Evolutionary conservation across 2,888 invertebrate species (phyloP), one percentile per base, ranked within the genome.

Genomic region (Athetis lepigone): DNA sequence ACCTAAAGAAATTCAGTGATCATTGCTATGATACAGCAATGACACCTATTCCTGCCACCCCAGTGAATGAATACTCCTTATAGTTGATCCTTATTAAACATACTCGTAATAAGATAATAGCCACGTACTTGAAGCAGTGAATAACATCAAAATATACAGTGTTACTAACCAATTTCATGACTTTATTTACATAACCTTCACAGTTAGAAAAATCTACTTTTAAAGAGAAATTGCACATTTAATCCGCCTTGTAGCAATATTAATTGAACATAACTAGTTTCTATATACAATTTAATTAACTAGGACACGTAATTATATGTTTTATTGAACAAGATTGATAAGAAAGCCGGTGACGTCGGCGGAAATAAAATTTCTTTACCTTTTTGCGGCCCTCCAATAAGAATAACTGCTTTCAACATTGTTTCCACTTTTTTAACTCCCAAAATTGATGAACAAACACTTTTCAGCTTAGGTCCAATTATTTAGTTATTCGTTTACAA

Each of bases 361-460:
- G 11, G 43, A 49, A 63, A 62, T 25, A 49, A 16, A 46, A 18
- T 59, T 52, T 54, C 66, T 80, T n/a, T 94, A 98, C 98, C 98
- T 97, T 99, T 99, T 90, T 98, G 97, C 0, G 98, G 98, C 5
- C 99, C 99, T 21, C 99, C 99, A 76, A 99, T 97, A 75, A 99
- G 95, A 88, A 99, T 98, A 13, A 99, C 97, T 54, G 98, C 98
- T 93, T 98, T 98, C 70, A 97, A 90, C 96, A 97, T 97, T 66
- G 67, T 82, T 0, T 42, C 60, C 42, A 63, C 33, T 43, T 55
- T 40, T 11, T 40, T 9, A 29, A 1, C 4, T 58, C 21, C 7
- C 19, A 21, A 0, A 9, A 25, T 29, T 29, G 0, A 4, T 7
- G 4, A 5, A 11, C 21, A 40, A 18, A 40, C 4, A 0, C 8